These are phyloP conservation scores for Diabrotica undecimpunctata DNA, from an alignment of 1,140 invertebrate species.

Conservation along the genomic window DNA sequence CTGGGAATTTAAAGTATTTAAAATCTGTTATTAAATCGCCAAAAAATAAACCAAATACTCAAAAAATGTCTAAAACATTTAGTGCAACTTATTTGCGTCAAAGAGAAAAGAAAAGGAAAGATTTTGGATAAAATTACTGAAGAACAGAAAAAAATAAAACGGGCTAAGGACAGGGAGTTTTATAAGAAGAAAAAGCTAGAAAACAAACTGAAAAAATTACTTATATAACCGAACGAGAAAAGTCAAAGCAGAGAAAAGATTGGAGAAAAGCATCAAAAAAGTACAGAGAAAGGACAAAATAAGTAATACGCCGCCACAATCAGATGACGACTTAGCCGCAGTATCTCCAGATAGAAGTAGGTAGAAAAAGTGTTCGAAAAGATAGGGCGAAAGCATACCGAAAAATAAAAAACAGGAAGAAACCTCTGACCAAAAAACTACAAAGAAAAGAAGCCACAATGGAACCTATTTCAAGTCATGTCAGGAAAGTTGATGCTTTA, in stretches of 20 bases:
- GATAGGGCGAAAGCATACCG: slow-evolving; percentile 26
- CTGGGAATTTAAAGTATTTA: too few species aligned
- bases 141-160: slow-evolving; percentile 17
- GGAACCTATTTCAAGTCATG: slow-evolving; percentile 11
- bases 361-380: slow-evolving; percentile 25
- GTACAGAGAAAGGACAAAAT: slow-evolving; percentile 21
- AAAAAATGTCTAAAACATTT: slow-evolving; percentile 9
- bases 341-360: slow-evolving; percentile 11
- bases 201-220: slow-evolving; percentile 20
- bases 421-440: slow-evolving; percentile 15
- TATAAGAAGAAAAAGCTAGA: slow-evolving; percentile 19
- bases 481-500: slow-evolving; percentile 13
- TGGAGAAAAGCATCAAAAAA: slow-evolving; percentile 22
- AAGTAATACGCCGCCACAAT: slow-evolving; percentile 18
- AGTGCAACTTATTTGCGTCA: slow-evolving; percentile 9
- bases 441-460: too few species aligned
- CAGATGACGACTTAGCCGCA: slow-evolving; percentile 15
- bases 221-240: slow-evolving; percentile 17
- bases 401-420: slow-evolving; percentile 27
- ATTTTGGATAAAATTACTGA: slow-evolving; percentile 18
- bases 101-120: slow-evolving; percentile 21
- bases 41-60: not conserved
- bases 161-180: slow-evolving; percentile 13
- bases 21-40: too few species aligned
- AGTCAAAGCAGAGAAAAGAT: slow-evolving; percentile 19